A percentile compares a stretch with the other conserved stretches of the same genome.
Conservation (phyloP, 2,797 vertebrate species). For the Lagorchestes hirsutus region DNA sequence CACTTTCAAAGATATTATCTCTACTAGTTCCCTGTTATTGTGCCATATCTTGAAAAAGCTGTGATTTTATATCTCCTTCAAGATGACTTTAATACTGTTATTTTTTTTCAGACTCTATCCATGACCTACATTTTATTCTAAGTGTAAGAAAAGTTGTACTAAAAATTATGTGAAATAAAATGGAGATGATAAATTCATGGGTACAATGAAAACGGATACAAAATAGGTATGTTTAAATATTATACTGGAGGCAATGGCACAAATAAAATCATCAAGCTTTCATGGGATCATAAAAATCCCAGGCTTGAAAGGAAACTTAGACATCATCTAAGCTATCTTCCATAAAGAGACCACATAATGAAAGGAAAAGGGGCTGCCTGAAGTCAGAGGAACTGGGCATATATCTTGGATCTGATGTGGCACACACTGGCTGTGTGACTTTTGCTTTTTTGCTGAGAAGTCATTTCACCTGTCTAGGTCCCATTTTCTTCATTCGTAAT, state of each 20-base stretch:
- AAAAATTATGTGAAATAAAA: conserved; percentile 6
- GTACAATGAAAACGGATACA: neutral
- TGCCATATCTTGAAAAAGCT: neutral
- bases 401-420: neutral
- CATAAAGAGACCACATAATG: neutral
- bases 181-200: neutral
- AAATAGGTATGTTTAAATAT: neutral
- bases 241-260: neutral
- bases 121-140: conserved; percentile 4
- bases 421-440: neutral
- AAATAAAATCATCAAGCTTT: neutral
- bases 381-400: neutral
- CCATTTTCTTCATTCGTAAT: neutral
- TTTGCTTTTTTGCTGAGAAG: neutral
- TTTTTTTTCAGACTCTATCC: neutral
- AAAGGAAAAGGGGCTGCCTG: neutral
- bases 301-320: neutral
- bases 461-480: neutral
- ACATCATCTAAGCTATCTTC: neutral
- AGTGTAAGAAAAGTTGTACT: neutral
- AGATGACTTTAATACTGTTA: neutral
- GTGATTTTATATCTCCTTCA: conserved; percentile 8
- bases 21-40: conserved; percentile 2
- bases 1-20: conserved; percentile 13
- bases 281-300: neutral